Evolutionary conservation across 2,888 invertebrate genomes (phyloP).

Genomic region (Diaprepes abbreviatus): DNA sequence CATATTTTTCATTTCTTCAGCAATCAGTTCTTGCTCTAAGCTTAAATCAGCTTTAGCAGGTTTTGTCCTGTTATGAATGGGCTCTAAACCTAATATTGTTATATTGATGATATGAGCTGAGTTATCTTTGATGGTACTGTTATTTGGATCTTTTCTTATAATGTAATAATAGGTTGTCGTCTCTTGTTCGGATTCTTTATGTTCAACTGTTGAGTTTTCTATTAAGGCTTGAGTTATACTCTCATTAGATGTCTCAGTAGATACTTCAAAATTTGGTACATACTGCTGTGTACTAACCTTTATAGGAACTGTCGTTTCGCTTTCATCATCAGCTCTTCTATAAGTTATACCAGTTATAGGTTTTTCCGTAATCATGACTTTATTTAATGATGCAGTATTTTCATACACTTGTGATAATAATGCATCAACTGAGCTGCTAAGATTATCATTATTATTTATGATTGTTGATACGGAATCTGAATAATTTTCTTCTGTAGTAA

Average conservation of each 20-base stretch:
- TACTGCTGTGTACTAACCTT: neutral
- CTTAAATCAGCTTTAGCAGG: conserved; percentile 57
- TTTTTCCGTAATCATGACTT: conserved; percentile 21
- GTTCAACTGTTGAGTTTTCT: neutral
- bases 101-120: conserved; percentile 53
- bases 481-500: conserved; percentile 20
- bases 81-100: conserved; percentile 51
- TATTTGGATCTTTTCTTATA: conserved; percentile 23
- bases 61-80: conserved; percentile 43
- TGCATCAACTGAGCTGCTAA: conserved; percentile 57
- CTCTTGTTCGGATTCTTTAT: conserved; percentile 10
- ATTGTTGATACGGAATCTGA: conserved; percentile 27
- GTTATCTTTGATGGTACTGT: conserved; percentile 4
- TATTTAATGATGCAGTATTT: conserved; percentile 37
- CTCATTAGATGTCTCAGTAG: conserved; percentile 8
- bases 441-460: conserved; percentile 30
- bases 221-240: neutral
- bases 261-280: neutral
- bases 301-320: conserved; percentile 1
- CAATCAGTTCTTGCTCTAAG: conserved; percentile 51
- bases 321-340: conserved; percentile 37
- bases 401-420: conserved; percentile 59
- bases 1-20: conserved; percentile 38
- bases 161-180: conserved; percentile 38
- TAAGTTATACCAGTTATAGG: conserved; percentile 26